Evolutionary conservation across 2,888 invertebrate species (phyloP).

Genomic region (Epinotia demarniana): DNA sequence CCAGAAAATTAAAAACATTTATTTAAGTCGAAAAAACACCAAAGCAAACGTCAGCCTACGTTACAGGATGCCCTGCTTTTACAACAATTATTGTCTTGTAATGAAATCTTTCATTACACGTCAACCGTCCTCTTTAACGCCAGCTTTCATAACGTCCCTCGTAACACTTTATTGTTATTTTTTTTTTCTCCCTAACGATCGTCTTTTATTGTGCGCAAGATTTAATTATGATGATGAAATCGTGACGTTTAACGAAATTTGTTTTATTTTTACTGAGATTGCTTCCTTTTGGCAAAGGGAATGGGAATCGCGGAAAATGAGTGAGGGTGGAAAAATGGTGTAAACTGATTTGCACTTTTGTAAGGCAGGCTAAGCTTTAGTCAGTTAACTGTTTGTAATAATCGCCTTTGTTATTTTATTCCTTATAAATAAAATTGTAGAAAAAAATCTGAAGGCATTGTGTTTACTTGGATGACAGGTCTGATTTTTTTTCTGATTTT

Average conservation of each 20-base stretch:
- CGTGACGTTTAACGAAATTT: neutral
- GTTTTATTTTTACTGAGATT: constrained; percentile 11
- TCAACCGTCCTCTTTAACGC: constrained; percentile 64
- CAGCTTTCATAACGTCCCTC: constrained; percentile 69
- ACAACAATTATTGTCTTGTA: constrained; percentile 51
- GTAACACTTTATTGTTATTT: constrained; percentile 67
- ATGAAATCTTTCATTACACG: constrained; percentile 75
- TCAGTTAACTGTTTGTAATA: neutral
- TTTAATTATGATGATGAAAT: constrained; percentile 33
- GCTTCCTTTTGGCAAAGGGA: neutral
- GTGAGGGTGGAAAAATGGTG: constrained; percentile 1
- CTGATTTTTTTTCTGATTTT: no score
- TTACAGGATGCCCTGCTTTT: no score
- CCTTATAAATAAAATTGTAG: no score
- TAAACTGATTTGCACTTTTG: neutral
- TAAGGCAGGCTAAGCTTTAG: neutral
- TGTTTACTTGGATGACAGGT: no score
- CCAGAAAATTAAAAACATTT: no score
- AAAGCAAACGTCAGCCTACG: no score
- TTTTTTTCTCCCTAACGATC: constrained; percentile 40
- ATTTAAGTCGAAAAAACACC: no score
- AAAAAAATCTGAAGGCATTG: no score
- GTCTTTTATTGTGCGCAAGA: constrained; percentile 28
- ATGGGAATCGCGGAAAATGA: neutral
- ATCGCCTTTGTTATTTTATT: no score